Evolutionary conservation across 2,888 invertebrate genomes (phyloP), one percentile per base, ranked within the genome.

Genomic region (Microctonus aethiopoides): DNA sequence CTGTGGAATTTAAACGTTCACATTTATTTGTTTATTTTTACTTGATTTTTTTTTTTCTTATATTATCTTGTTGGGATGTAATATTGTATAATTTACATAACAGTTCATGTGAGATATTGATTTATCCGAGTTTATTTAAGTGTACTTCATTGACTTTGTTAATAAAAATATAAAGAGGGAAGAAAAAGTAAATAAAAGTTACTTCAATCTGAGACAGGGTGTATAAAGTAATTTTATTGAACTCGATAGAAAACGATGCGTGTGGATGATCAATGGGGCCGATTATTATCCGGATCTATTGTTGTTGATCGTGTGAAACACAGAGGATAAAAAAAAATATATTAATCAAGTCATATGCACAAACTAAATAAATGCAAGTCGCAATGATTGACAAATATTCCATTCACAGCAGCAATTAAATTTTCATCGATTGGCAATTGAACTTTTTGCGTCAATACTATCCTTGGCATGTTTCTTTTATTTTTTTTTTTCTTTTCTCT

Each of bases 281-380:
- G 54, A 68, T 62, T 68, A 68, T 68, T 61, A 68, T 68, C 61
- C 56, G 36, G 61, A 36, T 16, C 5, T 60, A n/a, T 60, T 67
- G 51, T 52, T 29, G 5, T 16, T 46, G 16, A 7, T 2, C 51
- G 11, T n/a, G 32, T 16, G 46, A 20, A n/a, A 41, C 29, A 29
- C n/a, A 41, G 29, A 22, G 29, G 51, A 52, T 7, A n/a, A 22
- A 67, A 10, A 51, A 20, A n/a, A 24, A 7, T 13, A 24, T 6
- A 54, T 26, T 54, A 13, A 54, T n/a, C 2, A 46, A 46, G 46
- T 46, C 16, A 46, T 7, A 39, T n/a, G 16, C 10, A 36, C 36
- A 36, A 5, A 36, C 10, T n/a, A n/a, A 10, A 1, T 36, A 36
- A 7, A 6, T 46, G 46, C n/a, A 46, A 2, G 16, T 29, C 16